Evolutionary conservation across 23 tunicate genomes (phyloP).

Genomic region (Clavelina lepadiformis): DNA sequence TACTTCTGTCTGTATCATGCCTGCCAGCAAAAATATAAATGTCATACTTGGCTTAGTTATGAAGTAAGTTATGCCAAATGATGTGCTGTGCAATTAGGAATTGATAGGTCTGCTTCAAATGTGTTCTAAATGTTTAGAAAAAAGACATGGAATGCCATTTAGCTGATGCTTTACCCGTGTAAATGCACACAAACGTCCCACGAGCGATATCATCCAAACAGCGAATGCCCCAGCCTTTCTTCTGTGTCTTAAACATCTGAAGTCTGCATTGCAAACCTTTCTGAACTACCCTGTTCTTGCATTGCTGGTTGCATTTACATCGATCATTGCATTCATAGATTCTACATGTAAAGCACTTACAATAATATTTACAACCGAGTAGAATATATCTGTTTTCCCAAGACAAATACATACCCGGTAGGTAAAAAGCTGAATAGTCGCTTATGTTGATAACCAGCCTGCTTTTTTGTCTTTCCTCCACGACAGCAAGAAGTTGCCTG

Average conservation of each 20-base stretch:
- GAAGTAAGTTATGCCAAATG: too few species aligned
- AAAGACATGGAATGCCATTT: background rate
- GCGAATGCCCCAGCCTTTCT: constrained; percentile 98
- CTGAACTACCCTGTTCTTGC: constrained; percentile 85
- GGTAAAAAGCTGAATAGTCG: constrained; percentile 60
- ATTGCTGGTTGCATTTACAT: constrained; percentile 85
- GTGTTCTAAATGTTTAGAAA: background rate
- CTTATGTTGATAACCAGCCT: constrained; percentile 66
- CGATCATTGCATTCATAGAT: constrained; percentile 80
- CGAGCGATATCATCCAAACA: constrained; percentile 81
- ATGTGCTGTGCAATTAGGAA: too few species aligned
- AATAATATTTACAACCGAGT: too few species aligned
- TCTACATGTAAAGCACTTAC: constrained; percentile 9
- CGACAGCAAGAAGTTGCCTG: constrained; percentile 78
- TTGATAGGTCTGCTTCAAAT: too few species aligned
- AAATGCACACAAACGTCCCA: constrained; percentile 91
- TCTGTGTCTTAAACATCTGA: constrained; percentile 93
- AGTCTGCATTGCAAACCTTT: constrained; percentile 76
- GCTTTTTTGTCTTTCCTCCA: constrained; percentile 45
- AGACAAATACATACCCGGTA: constrained; percentile 54
- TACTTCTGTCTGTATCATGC: constrained; percentile 72
- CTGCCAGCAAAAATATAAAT: too few species aligned
- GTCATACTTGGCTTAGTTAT: too few species aligned
- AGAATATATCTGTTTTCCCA: background rate
- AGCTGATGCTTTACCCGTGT: constrained; percentile 87